Conservation (phyloP, 1,140 invertebrate species). For the Solen grandis region DNA sequence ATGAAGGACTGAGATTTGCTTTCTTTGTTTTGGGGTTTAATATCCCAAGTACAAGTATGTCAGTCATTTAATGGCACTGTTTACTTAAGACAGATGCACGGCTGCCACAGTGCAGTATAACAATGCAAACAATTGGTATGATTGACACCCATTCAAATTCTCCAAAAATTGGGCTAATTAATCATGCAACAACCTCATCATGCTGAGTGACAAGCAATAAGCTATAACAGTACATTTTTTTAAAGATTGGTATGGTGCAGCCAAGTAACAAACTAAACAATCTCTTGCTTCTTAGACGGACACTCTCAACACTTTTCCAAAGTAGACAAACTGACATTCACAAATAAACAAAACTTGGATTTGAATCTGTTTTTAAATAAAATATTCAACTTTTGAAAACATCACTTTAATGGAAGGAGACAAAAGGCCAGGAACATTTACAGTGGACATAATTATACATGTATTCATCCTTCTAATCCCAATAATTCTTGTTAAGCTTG, state of each 20-base stretch:
- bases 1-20: slow-evolving; percentile 4
- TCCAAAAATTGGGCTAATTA: background rate
- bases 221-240: background rate
- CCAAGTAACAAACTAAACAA: background rate
- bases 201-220: slow-evolving; percentile 3
- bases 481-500: slow-evolving; percentile 6
- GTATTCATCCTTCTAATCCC: background rate
- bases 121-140: slow-evolving; percentile 15
- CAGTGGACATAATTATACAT: background rate
- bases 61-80: too few relatives aligned
- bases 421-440: slow-evolving; percentile 4
- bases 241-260: background rate
- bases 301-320: background rate
- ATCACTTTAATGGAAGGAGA: slow-evolving; percentile 10
- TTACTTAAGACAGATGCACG: too few relatives aligned
- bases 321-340: slow-evolving; percentile 2
- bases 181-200: background rate
- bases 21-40: slow-evolving; percentile 4
- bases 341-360: background rate
- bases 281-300: background rate
- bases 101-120: slow-evolving; percentile 7
- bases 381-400: too few relatives aligned
- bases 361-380: too few relatives aligned
- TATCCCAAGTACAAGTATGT: too few relatives aligned
- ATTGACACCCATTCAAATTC: slow-evolving; percentile 5